Conservation (phyloP, 1,140 invertebrate genomes). For the Glossosoma conforme region DNA sequence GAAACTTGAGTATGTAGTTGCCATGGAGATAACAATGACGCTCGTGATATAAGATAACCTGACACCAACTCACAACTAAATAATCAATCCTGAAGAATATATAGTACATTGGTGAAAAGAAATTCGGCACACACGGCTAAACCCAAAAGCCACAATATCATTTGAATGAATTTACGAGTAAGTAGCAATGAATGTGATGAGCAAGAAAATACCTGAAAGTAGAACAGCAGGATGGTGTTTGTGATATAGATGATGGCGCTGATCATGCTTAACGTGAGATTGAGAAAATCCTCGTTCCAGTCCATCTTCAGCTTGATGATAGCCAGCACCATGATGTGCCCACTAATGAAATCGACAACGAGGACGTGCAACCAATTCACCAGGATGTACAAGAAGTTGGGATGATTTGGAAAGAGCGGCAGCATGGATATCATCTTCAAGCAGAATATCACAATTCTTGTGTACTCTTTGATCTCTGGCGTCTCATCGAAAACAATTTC, state of each 20-base stretch:
- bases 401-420: constrained; percentile 13
- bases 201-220: constrained; percentile 25
- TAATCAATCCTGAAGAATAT: too few species aligned
- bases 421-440: constrained; percentile 26
- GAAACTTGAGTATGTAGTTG: too few species aligned
- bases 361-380: constrained; percentile 15
- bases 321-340: constrained; percentile 19
- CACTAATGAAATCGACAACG: constrained; percentile 18
- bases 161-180: background rate
- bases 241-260: constrained; percentile 22
- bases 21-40: too few species aligned
- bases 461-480: constrained; percentile 19
- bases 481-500: too few species aligned
- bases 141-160: too few species aligned
- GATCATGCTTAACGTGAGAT: constrained; percentile 19
- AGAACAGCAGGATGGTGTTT: constrained; percentile 17
- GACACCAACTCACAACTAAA: too few species aligned
- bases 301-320: constrained; percentile 12
- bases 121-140: too few species aligned
- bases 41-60: too few species aligned
- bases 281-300: constrained; percentile 23
- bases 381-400: background rate
- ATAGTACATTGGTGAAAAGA: too few species aligned
- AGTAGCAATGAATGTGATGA: background rate
- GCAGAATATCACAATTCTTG: constrained; percentile 12